Conservation (phyloP, 2,113 vertebrate species). For the Anolis carolinensis region DNA sequence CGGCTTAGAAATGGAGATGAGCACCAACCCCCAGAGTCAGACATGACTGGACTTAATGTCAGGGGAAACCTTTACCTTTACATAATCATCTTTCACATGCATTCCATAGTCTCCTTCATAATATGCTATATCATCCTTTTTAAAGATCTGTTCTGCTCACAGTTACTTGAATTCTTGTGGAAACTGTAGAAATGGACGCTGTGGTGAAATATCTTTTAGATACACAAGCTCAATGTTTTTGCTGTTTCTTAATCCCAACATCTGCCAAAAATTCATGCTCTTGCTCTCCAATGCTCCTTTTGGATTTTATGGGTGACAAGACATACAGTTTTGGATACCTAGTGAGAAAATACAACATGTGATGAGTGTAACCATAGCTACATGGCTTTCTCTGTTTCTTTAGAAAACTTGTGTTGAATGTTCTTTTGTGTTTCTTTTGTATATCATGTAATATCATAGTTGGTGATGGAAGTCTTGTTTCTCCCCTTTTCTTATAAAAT, state of each 20-base stretch:
- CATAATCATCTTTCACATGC: not conserved
- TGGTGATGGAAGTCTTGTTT: rapidly evolving
- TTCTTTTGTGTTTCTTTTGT: not conserved
- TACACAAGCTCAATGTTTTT: not conserved
- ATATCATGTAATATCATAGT: constrained; percentile 6
- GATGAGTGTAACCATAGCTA: not conserved
- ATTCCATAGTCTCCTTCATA: not conserved
- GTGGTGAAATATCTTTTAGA: not conserved
- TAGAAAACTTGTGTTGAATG: constrained; percentile 5
- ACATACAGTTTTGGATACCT: not conserved
- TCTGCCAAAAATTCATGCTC: not conserved
- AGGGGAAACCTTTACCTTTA: too few relatives aligned
- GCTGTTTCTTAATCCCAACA: not conserved
- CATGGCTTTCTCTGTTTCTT: not conserved
- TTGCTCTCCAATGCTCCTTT: not conserved
- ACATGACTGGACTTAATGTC: too few relatives aligned
- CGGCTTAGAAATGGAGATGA: too few relatives aligned
- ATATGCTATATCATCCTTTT: not conserved
- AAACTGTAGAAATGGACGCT: not conserved
- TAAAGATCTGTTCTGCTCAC: not conserved
- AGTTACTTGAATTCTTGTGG: not conserved
- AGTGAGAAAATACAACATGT: not conserved
- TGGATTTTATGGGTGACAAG: constrained; percentile 4
- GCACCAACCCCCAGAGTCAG: too few relatives aligned
- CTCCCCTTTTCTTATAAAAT: constrained; percentile 19